Base-by-base conservation (phyloP, 1,140 invertebrate genomes). In the Drosophila nannoptera region DNA sequence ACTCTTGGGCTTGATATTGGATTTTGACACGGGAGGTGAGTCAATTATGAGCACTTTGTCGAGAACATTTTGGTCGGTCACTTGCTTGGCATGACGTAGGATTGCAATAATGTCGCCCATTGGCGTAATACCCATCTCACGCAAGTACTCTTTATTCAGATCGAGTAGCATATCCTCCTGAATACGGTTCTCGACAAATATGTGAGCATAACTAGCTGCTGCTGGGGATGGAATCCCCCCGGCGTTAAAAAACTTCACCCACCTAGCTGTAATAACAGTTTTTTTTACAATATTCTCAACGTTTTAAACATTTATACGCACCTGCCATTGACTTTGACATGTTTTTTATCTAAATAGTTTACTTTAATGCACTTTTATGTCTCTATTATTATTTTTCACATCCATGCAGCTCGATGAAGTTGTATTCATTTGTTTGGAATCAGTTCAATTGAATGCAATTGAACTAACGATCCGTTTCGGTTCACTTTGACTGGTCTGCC, bases 91-190 rank as follows among this genome's bases (percentile, higher is more conserved):
- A 91, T 96, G 95, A 63, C 95, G 83, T 67, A 96, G 89, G 73
- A 97, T 96, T 9, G 94, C 94, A 82, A 97, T 96, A 49, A 96
- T 92, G 90, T 97, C 95, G 11, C 95, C 96, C 92, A 96, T 94
- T 12, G 94, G 90, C 1, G 92, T 92, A 5, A 97, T 95, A 2
- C 94, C 95, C 95, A 97, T 96, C 76, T 96, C 95, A 66, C 92
- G 92, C 6, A 97, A 90, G 82, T 95, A 95, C 81, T 96, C 95
- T 87, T 96, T 96, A 67, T 93, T 95, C 2, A 97, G 90, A 87
- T 97, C 95, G 46, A 93, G 84, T 22, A 97, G 84, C 95, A 96
- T 96, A 77, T 95, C 93, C 74, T 92, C 92, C 78, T 94, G 92
- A 35, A 96, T 96, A 53, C 95, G 91, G 88, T 97, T 95, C 74